Evolutionary conservation across 2,888 invertebrate genomes (phyloP).

Genomic region (Troglohyphantes excavatus): DNA sequence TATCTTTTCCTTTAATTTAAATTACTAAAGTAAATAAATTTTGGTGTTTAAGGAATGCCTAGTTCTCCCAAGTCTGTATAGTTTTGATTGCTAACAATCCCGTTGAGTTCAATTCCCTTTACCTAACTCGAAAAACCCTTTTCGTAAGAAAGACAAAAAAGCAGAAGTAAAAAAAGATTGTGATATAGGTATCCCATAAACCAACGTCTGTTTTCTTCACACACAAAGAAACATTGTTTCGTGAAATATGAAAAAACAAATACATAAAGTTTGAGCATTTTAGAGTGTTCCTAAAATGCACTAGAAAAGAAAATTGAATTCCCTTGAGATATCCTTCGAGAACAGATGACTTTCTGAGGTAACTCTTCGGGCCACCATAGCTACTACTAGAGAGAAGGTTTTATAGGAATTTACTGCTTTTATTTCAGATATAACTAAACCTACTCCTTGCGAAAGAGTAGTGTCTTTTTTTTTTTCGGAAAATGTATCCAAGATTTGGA

Average conservation of each 20-base stretch:
- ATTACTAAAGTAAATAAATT: no score
- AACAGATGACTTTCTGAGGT: slow-evolving; percentile 41
- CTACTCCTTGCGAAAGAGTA: slow-evolving; percentile 1
- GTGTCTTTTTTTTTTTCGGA: neutral
- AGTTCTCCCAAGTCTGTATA: no score
- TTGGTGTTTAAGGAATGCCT: no score
- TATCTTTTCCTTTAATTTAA: no score
- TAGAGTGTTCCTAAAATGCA: slow-evolving; percentile 15
- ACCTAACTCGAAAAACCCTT: no score
- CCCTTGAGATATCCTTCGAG: slow-evolving; percentile 45
- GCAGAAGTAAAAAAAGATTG: neutral
- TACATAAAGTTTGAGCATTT: slow-evolving; percentile 46
- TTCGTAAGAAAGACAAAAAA: neutral
- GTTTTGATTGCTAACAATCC: no score
- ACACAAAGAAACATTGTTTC: slow-evolving; percentile 2
- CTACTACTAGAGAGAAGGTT: slow-evolving; percentile 18
- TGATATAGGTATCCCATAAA: neutral
- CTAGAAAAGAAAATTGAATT: slow-evolving; percentile 59
- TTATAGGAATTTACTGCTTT: slow-evolving; percentile 46
- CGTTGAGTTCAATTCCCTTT: no score
- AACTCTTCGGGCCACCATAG: slow-evolving; percentile 23
- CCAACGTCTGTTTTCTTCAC: neutral
- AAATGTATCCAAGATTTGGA: slow-evolving; percentile 20
- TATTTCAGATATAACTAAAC: slow-evolving; percentile 23
- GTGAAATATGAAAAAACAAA: slow-evolving; percentile 23